Evolutionary conservation across 1,140 invertebrate species (phyloP), one percentile per base, ranked within the genome.

Genomic region (Goniozus legneri): DNA sequence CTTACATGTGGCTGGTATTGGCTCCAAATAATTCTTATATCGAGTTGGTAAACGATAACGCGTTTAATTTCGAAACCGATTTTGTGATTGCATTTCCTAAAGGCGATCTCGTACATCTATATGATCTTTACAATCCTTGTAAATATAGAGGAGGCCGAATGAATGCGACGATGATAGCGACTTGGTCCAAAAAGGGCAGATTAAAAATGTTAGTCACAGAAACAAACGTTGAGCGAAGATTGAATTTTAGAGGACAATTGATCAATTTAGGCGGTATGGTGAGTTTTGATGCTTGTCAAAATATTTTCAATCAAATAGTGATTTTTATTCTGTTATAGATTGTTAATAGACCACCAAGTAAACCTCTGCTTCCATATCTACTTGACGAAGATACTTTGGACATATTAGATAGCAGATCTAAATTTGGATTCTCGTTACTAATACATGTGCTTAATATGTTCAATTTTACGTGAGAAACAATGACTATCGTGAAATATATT

Each of bases 111-210:
- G 3, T n/a, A 14, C 14, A 14, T 47, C 10, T 58, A 1, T 59
- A 60, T 42, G 60, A 63, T 3, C 47, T 60, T 0, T 64, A 60
- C 13, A 62, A 62, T 49, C 49, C 45, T 20, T 54, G 54, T 12
- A 62, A 64, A 24, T 40, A 36, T 18, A 47, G 43, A 8, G 54
- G 45, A 10, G 54, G 60, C 8, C 30, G 45, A 3, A 49, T 58
- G 32, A 60, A 62, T 3, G 47, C 60, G 12, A 57, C 56, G 0
- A 12, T 24, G 1, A 40, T 57, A n/a, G 54, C 47, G n/a, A 49
- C 27, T 3, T 57, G 60, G 57, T 45, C 34, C 4, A 18, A 16
- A 7, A 31, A 47, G 13, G 34, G 21, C 2, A 52, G 56, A 6
- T 33, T 62, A 13, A 16, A 22, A 2, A 19, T 60, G 8, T 42